Evolutionary conservation across 2,113 vertebrate genomes (phyloP).

Genomic region (Hippopotamus amphibius): DNA sequence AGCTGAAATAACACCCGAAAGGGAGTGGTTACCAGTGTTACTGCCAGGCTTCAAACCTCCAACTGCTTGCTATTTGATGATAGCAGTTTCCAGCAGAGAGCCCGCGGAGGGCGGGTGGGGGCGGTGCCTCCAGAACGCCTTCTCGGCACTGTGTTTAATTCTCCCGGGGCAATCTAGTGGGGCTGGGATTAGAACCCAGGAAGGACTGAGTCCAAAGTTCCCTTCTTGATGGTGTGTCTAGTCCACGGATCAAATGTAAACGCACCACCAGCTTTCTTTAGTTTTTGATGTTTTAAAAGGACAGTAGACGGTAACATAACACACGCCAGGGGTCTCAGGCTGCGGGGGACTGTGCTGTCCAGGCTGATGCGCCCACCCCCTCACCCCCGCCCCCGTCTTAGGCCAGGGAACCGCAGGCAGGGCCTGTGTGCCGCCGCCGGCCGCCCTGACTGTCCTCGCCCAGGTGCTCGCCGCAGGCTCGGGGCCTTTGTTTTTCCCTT

Average conservation of each 20-base stretch:
- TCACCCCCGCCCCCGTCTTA: accelerated
- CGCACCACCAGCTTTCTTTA: neutral
- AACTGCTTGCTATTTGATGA: neutral
- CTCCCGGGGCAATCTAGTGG: neutral
- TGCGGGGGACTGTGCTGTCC: neutral
- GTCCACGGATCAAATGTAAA: neutral
- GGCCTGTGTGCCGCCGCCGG: neutral
- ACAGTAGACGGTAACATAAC: neutral
- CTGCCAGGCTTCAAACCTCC: neutral
- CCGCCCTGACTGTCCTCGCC: neutral
- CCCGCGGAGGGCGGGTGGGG: neutral
- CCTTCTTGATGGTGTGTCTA: neutral
- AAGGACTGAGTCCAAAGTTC: neutral
- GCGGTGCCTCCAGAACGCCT: neutral
- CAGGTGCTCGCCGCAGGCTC: neutral
- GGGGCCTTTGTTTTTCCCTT: neutral
- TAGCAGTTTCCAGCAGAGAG: neutral
- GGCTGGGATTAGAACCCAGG: neutral
- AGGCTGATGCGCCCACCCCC: accelerated
- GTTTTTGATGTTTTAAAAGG: neutral
- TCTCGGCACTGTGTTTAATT: neutral
- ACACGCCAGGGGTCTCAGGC: neutral
- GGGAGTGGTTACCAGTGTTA: neutral
- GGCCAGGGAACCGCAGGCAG: neutral
- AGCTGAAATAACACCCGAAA: neutral